These are phyloP conservation scores for Serranus cabrilla DNA, from an alignment of 2,797 vertebrate species.

Conservation along the genomic window DNA sequence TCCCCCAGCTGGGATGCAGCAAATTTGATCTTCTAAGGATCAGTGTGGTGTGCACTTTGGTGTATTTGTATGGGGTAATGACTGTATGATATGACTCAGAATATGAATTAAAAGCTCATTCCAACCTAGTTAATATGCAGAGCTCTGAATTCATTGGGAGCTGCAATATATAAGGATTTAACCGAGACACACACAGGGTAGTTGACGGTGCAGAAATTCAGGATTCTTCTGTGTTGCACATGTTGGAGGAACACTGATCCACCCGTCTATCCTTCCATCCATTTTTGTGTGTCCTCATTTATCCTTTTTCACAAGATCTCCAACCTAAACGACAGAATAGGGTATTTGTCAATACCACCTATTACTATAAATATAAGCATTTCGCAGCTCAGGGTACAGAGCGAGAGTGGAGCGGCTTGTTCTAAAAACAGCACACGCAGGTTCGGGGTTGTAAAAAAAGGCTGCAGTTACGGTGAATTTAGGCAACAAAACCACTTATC, in stretches of 20 bases:
- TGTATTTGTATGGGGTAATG: conserved; percentile 55
- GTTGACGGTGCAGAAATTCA: conserved; percentile 22
- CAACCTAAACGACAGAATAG: too few relatives aligned
- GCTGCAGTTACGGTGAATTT: too few relatives aligned
- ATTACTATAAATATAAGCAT: too few relatives aligned
- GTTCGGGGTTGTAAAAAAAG: too few relatives aligned
- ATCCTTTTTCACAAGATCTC: background rate
- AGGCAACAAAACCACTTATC: too few relatives aligned
- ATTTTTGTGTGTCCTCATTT: background rate
- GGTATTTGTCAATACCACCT: too few relatives aligned
- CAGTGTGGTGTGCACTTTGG: conserved; percentile 40
- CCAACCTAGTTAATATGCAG: conserved; percentile 32
- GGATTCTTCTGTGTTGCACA: background rate
- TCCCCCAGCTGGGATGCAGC: conserved; percentile 33
- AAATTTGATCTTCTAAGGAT: conserved; percentile 49
- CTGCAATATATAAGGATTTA: conserved; percentile 31
- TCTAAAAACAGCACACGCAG: too few relatives aligned
- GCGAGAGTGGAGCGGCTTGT: too few relatives aligned
- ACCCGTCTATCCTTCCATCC: background rate
- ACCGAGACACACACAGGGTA: conserved; percentile 25
- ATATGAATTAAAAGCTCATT: conserved; percentile 52
- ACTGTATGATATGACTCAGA: conserved; percentile 34
- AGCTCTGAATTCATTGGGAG: conserved; percentile 35
- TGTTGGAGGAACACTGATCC: background rate
- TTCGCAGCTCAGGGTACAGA: too few relatives aligned